Evolutionary conservation across 1,140 invertebrate genomes (phyloP), one percentile per base, ranked within the genome.

Genomic region (Drosophila repletoides): DNA sequence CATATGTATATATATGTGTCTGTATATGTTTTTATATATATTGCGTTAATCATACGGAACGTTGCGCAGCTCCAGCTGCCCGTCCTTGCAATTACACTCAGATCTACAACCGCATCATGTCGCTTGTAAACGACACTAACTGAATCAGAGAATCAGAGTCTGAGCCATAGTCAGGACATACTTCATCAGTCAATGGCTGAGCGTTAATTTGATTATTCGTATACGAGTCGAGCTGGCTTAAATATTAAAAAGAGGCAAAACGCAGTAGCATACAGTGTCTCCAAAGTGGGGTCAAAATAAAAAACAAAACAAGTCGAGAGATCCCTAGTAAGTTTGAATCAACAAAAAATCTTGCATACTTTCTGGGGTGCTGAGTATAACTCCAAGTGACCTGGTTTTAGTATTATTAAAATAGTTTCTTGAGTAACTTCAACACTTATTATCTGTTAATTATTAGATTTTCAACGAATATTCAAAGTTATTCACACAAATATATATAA

Each of bases 21-120:
- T 26, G 29, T 19, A 3, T 10, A 19, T 19, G 17, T 29, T 29
- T 14, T 15, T 38, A 12, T n/a, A 22, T 29, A 17, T 22, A 40
- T 21, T 52, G 29, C 12, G 41, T 81, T 73, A 77, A 84, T 83
- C 77, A 81, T 81, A 81, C 77, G 79, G 79, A 38, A 63, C 49
- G 79, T 66, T 81, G 79, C 38, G 24, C 73, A 58, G 34, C 31
- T n/a, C 3, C 9, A 15, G 12, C 43, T 15, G 46, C 7, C 21
- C 21, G 38, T 40, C n/a, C n/a, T n/a, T 69, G 72, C 68, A 77
- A 70, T 81, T 77, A 77, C 49, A 46, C 29, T 49, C 46, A 34
- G 22, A 34, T 24, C n/a, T 31, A 21, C 31, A 26, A 24, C 49
- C 2, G 29, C 61, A n/a, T 22, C 21, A 19, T 6, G 17, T n/a